These are phyloP conservation scores for Darwinula stevensoni DNA, from an alignment of 2,888 invertebrate genomes.

Conservation along the genomic window DNA sequence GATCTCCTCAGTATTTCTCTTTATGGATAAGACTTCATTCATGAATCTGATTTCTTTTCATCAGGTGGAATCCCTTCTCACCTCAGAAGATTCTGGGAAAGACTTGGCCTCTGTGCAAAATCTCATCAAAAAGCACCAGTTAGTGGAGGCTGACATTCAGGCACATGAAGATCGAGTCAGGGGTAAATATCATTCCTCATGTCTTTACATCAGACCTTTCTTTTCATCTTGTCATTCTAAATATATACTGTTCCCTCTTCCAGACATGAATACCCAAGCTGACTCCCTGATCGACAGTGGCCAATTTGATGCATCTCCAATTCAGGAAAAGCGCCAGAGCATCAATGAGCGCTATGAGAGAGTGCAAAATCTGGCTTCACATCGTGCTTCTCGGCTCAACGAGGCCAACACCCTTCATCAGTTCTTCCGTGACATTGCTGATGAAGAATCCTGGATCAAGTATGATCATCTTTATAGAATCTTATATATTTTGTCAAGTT, in stretches of 20 bases:
- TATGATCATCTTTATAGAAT: constrained; percentile 13
- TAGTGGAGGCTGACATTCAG: constrained; percentile 89
- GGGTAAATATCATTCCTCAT: too few species aligned
- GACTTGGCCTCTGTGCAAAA: constrained; percentile 96
- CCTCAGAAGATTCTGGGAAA: constrained; percentile 89
- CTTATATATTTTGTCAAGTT: constrained; percentile 7
- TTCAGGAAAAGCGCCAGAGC: constrained; percentile 61
- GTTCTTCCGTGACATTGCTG: constrained; percentile 96
- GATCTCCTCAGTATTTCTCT: too few species aligned
- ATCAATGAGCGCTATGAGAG: constrained; percentile 92
- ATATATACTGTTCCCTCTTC: too few species aligned
- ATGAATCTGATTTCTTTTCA: constrained; percentile 5
- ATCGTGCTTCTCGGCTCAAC: constrained; percentile 64
- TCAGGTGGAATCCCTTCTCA: constrained; percentile 52
- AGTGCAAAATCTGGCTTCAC: constrained; percentile 65
- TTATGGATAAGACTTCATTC: neutral
- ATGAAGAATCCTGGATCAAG: constrained; percentile 99
- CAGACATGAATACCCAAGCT: constrained; percentile 78
- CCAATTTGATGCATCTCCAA: constrained; percentile 87
- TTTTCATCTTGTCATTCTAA: neutral
- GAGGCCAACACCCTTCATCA: constrained; percentile 95
- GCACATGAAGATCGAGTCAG: constrained; percentile 84
- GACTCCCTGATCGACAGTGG: constrained; percentile 84
- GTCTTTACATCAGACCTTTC: neutral
- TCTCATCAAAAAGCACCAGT: constrained; percentile 89